A percentile compares a stretch with the other conserved stretches of the same genome.
Conservation (phyloP, 2,888 invertebrate species). For the Aleiodes leptofemur region DNA sequence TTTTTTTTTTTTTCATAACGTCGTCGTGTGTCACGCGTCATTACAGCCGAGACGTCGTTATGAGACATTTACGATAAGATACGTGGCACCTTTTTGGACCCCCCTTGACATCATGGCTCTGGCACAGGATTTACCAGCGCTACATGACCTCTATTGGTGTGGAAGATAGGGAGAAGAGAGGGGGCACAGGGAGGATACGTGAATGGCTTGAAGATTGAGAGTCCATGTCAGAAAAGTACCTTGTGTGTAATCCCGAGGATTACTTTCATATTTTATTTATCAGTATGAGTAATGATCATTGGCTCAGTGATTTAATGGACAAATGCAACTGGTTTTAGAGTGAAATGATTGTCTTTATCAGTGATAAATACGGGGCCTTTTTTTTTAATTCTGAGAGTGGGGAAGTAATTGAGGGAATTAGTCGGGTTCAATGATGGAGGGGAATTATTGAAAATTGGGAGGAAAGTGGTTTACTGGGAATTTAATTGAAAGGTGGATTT, state of each 20-base stretch:
- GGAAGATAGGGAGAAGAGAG: not conserved
- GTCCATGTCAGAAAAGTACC: not conserved
- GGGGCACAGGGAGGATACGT: not conserved
- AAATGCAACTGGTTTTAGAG: constrained; percentile 15
- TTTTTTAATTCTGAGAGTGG: not conserved
- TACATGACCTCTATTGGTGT: constrained; percentile 10
- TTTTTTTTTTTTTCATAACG: constrained; percentile 58
- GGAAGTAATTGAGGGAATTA: no score
- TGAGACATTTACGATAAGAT: constrained; percentile 74
- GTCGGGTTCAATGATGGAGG: no score
- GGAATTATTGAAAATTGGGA: not conserved
- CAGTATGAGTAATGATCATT: constrained; percentile 20
- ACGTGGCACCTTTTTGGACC: constrained; percentile 67
- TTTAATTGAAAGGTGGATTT: no score
- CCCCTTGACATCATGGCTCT: constrained; percentile 51
- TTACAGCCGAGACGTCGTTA: constrained; percentile 69
- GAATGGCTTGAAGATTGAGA: constrained; percentile 17
- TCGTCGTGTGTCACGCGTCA: constrained; percentile 72
- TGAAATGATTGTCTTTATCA: constrained; percentile 16
- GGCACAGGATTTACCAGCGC: not conserved
- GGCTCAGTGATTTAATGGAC: constrained; percentile 13
- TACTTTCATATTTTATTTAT: constrained; percentile 29
- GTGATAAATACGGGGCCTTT: not conserved
- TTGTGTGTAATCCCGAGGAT: constrained; percentile 5
- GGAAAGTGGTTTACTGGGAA: no score